Conservation (phyloP, 2,888 invertebrate genomes). For the Tinea trinotella region DNA sequence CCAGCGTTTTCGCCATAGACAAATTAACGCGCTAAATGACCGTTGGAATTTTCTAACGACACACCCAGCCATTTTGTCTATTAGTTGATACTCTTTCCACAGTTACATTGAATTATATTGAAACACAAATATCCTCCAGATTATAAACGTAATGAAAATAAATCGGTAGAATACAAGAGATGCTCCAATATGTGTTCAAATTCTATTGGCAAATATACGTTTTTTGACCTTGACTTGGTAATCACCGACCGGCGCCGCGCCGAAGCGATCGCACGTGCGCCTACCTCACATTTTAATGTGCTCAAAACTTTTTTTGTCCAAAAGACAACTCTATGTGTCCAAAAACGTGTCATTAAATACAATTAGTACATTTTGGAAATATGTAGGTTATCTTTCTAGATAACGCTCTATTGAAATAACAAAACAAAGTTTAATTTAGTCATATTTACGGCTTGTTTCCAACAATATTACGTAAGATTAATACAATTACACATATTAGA, state of each 20-base stretch:
- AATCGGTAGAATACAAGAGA: neutral
- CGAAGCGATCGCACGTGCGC: slow-evolving; percentile 6
- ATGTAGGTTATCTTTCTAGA: neutral
- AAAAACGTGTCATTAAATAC: neutral
- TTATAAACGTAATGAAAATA: neutral
- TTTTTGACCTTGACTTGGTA: slow-evolving; percentile 13
- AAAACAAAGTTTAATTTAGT: too few relatives aligned
- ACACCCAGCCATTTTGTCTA: neutral
- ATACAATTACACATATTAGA: neutral
- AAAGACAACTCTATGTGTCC: neutral
- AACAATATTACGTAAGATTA: neutral
- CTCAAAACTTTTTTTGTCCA: neutral
- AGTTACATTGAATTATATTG: neutral
- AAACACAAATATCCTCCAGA: neutral
- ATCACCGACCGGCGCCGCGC: slow-evolving; percentile 10
- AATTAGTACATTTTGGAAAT: neutral
- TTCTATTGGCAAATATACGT: neutral
- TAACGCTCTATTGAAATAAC: neutral
- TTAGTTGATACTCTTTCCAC: neutral
- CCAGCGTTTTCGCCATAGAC: neutral
- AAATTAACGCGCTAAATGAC: neutral
- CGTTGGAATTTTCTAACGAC: neutral
- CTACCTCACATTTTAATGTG: neutral
- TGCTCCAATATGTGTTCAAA: slow-evolving; percentile 1
- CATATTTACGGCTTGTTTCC: neutral